These are phyloP conservation scores for Silurus meridionalis DNA, from an alignment of 2,113 vertebrate species.

Conservation along the genomic window DNA sequence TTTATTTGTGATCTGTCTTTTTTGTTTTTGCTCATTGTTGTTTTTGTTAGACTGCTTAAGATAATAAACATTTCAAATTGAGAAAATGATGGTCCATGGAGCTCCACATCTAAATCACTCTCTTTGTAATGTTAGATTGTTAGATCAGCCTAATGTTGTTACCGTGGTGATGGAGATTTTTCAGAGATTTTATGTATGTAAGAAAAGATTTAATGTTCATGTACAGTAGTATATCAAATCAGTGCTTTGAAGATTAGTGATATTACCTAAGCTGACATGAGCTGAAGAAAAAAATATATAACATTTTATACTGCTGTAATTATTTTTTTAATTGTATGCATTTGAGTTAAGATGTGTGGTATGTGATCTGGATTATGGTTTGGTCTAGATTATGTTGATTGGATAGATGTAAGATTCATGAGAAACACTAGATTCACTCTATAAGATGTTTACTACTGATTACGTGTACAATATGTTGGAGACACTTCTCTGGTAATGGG, in stretches of 20 bases:
- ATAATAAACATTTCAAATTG: background rate
- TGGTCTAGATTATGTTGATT: background rate
- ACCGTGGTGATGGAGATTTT: constrained; percentile 47
- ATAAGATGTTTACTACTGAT: background rate
- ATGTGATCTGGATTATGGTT: background rate
- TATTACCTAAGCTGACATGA: background rate
- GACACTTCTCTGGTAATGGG: background rate
- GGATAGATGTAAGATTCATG: background rate
- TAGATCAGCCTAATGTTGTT: constrained; percentile 44
- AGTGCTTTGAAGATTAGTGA: constrained; percentile 14
- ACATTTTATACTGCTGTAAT: background rate
- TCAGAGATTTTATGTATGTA: constrained; percentile 9
- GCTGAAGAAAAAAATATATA: background rate
- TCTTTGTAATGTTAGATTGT: constrained; percentile 16
- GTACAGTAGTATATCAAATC: constrained; percentile 15
- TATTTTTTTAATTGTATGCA: background rate
- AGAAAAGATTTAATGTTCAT: constrained; percentile 20
- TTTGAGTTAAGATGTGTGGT: background rate
- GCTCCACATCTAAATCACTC: constrained; percentile 1
- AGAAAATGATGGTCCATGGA: background rate
- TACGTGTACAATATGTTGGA: background rate
- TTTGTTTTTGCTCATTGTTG: background rate
- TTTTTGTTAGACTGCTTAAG: background rate
- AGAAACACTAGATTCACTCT: background rate
- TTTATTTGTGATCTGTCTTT: constrained; percentile 36